Evolutionary conservation across 1,140 invertebrate species (phyloP).

Genomic region (Lepidotrigona ventralis): DNA sequence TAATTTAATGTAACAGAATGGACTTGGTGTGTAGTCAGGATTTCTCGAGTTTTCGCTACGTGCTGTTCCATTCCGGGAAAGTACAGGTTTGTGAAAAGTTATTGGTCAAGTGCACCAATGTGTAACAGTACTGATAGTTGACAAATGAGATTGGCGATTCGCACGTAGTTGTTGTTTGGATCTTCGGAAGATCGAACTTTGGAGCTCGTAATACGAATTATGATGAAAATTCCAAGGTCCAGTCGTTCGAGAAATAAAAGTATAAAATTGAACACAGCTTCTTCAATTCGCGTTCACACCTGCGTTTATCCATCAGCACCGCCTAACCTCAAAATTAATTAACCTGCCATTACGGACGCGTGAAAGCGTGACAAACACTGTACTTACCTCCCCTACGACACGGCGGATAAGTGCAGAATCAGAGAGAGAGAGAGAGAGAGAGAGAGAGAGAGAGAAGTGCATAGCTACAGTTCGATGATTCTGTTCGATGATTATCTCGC

Average conservation of each 20-base stretch:
- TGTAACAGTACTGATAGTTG: not conserved
- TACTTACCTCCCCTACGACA: not conserved
- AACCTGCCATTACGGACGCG: not conserved
- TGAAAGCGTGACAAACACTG: slow-evolving; percentile 1
- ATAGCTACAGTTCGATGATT: not conserved
- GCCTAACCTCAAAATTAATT: slow-evolving; percentile 1
- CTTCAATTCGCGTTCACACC: not conserved
- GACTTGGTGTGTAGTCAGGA: not conserved
- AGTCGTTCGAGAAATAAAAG: not conserved
- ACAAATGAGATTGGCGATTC: not conserved
- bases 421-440: no score
- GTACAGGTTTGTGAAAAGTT: not conserved
- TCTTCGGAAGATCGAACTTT: not conserved
- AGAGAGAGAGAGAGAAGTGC: no score
- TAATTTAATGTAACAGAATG: not conserved
- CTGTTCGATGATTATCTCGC: not conserved
- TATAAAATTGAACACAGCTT: no score
- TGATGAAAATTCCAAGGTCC: not conserved
- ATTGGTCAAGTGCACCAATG: not conserved
- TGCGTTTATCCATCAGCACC: slow-evolving; percentile 3
- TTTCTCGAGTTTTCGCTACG: not conserved
- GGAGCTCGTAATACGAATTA: not conserved
- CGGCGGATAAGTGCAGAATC: not conserved
- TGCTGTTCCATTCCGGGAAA: accelerated
- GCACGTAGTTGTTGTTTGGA: not conserved